Base-by-base conservation (phyloP, 2,888 invertebrate genomes). In the Leptinotarsa peninsularis region DNA sequence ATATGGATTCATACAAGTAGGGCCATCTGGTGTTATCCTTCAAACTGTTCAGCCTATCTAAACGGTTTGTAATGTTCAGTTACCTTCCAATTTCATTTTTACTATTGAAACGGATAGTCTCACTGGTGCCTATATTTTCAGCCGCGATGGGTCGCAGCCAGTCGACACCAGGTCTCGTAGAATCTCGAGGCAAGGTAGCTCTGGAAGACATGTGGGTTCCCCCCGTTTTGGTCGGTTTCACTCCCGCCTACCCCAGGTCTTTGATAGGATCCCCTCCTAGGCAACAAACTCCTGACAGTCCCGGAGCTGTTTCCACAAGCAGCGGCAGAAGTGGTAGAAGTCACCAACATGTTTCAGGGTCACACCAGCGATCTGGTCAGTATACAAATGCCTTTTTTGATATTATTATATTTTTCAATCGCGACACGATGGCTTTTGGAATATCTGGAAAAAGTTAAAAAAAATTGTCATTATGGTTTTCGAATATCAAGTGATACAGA, bases 101-200 rank as follows among this genome's bases (percentile, higher is more conserved):
- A 52, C n/a, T n/a, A 17, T 4, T 4, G 14, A 14, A 14, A 52
- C 13, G 5, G n/a, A n/a, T 15, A 52, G 5, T 14, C 17, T 5
- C 15, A 23, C 4, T 23, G 0, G 58, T 27, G 15, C 4, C 58
- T 58, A 15, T n/a, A 33, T 58, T 78, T 80, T 27, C 71, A 96
- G 97, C 96, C 90, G 96, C 97, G 84, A 94, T 98, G 94, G 96
- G 97, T 84, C 93, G 98, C 86, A 97, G 98, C 89, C 96, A 96
- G 87, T 98, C 98, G 84, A 98, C 98, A 76, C 98, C 98, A 17
- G 98, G 98, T 66, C 91, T 98, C 84, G 95, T 98, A 83, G 98
- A 98, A 90, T 96, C 97, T 75, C 92, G 93, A 83, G 98, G 98
- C 76, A 94, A 96, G 85, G 92, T 96, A 82, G 94, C 98, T 76